Conservation (phyloP, 2,797 vertebrate genomes). For the Periophthalmus magnuspinnatus region DNA sequence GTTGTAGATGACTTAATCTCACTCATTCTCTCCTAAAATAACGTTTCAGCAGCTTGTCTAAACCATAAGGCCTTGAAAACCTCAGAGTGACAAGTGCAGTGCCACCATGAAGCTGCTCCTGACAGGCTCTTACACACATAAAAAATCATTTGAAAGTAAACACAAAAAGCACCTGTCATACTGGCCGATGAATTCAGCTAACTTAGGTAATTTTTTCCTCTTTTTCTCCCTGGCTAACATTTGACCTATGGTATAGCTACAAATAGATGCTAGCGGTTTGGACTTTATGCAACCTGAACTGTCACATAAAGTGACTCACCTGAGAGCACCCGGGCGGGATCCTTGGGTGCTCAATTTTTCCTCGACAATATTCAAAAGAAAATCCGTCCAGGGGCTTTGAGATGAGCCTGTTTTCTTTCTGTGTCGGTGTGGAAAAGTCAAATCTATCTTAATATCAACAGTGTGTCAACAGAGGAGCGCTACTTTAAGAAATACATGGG, state of each 20-base stretch:
- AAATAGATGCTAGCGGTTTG: slow-evolving; percentile 57
- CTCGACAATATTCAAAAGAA: slow-evolving; percentile 51
- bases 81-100: slow-evolving; percentile 56
- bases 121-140: slow-evolving; percentile 49
- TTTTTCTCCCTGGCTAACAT: slow-evolving; percentile 40
- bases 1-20: slow-evolving; percentile 33
- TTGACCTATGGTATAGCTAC: slow-evolving; percentile 59
- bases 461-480: too few relatives aligned
- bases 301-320: slow-evolving; percentile 77
- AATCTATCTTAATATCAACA: too few relatives aligned
- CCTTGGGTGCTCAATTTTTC: slow-evolving; percentile 69
- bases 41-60: slow-evolving; percentile 46
- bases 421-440: slow-evolving; percentile 39
- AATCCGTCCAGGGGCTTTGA: slow-evolving; percentile 58
- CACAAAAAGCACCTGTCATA: slow-evolving; percentile 63
- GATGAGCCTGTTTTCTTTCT: slow-evolving; percentile 59
- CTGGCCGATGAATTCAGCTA: slow-evolving; percentile 50
- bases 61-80: slow-evolving; percentile 40
- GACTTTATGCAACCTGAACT: slow-evolving; percentile 70
- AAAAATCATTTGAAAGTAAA: slow-evolving; percentile 27
- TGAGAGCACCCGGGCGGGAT: slow-evolving; percentile 68
- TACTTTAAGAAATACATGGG: too few relatives aligned
- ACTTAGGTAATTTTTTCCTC: slow-evolving; percentile 53
- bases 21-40: slow-evolving; percentile 45
- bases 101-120: slow-evolving; percentile 34